A percentile compares a stretch with the other conserved stretches of the same genome.
phyloP scores from a whole-genome alignment of 2,888 invertebrate species.

The Drosophila cognata region DNA sequence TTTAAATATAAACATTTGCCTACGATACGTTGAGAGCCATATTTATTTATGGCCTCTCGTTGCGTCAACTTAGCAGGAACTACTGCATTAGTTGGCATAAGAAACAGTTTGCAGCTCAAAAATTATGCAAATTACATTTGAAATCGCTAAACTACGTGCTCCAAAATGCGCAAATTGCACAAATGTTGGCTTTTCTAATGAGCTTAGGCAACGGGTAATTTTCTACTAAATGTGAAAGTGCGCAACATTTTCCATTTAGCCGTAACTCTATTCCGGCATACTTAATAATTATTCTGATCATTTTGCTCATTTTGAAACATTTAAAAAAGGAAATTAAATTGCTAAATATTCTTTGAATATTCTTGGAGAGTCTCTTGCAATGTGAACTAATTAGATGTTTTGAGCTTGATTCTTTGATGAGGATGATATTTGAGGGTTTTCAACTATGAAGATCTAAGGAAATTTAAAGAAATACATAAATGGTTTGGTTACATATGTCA shows the following conservation, averaged over 20 bases:
- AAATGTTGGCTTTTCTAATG: conserved; percentile 2
- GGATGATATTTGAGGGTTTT: neutral
- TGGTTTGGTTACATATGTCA: neutral
- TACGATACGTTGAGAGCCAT: neutral
- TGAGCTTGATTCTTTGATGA: too few relatives aligned
- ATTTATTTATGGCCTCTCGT: conserved; percentile 3
- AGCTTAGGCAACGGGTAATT: neutral
- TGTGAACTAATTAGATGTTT: too few relatives aligned
- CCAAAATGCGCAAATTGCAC: neutral
- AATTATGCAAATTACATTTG: conserved; percentile 4
- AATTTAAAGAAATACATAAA: neutral
- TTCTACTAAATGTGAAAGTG: neutral
- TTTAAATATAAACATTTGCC: conserved; percentile 20
- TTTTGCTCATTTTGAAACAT: neutral
- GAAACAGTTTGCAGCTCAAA: neutral
- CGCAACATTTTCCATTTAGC: neutral
- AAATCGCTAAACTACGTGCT: conserved; percentile 21
- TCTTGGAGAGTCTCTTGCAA: neutral
- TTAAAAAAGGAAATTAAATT: neutral
- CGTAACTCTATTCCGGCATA: neutral
- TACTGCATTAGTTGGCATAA: neutral
- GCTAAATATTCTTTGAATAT: neutral
- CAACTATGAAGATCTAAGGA: neutral
- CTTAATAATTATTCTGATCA: conserved; percentile 2
- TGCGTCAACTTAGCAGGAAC: neutral